These are phyloP conservation scores for Pocillopora grandis DNA, from an alignment of 92 coral and sea anemone species.

Conservation along the genomic window DNA sequence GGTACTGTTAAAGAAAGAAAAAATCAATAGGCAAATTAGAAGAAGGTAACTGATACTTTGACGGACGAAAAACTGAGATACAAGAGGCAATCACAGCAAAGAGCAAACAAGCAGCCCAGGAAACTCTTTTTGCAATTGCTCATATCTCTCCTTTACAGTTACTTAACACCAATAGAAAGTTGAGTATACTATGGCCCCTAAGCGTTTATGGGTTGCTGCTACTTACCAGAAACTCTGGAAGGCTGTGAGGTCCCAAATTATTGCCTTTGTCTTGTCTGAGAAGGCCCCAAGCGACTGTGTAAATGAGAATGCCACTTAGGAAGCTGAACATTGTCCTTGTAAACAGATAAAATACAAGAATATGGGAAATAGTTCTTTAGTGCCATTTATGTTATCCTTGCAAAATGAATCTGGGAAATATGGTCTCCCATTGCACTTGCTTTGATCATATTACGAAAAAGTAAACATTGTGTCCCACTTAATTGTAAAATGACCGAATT, in stretches of 20 bases:
- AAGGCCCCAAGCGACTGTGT: constrained; percentile 11
- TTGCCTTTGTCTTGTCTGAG: not conserved
- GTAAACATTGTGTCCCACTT: not conserved
- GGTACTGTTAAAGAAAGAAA: not conserved
- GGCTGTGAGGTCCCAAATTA: not conserved
- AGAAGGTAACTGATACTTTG: no score
- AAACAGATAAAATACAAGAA: not conserved
- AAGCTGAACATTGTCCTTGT: constrained; percentile 12
- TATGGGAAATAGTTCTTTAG: not conserved
- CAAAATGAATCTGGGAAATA: not conserved
- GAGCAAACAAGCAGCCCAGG: no score
- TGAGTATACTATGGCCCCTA: no score
- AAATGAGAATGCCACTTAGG: not conserved
- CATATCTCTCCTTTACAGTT: no score
- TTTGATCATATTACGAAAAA: not conserved
- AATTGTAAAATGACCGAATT: no score
- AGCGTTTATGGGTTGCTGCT: no score
- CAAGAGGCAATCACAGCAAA: no score
- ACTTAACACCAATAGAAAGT: no score
- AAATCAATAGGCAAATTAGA: no score
- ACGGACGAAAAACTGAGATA: no score
- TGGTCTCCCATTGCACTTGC: not conserved
- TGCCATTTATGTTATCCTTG: not conserved
- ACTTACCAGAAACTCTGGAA: not conserved
- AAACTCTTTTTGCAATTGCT: no score